Conservation (phyloP, 2,113 vertebrate genomes). For the Drymodes brunneopygia region DNA sequence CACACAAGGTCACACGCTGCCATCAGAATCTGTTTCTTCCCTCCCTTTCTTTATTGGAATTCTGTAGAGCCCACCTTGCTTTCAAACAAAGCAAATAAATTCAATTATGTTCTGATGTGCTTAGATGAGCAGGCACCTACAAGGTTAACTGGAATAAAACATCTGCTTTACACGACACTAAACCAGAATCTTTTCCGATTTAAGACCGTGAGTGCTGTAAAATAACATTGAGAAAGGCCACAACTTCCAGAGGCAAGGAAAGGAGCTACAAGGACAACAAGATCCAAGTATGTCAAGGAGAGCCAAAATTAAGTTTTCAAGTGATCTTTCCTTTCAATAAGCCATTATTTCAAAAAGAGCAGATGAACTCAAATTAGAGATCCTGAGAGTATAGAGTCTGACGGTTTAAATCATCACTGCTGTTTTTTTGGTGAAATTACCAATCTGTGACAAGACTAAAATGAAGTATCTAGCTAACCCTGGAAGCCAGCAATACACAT, state of each 20-base stretch:
- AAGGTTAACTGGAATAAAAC: background rate
- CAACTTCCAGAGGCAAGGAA: background rate
- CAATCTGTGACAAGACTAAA: background rate
- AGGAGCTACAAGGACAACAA: background rate
- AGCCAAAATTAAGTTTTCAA: background rate
- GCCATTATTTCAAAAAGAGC: background rate
- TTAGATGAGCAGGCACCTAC: background rate
- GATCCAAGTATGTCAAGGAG: background rate
- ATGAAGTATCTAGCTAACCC: background rate
- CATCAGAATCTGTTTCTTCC: background rate
- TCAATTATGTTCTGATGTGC: background rate
- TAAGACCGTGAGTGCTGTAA: fast-evolving
- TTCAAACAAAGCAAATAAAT: background rate
- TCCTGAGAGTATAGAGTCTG: background rate
- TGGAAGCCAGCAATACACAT: background rate
- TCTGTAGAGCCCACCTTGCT: background rate
- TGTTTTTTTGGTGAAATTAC: background rate
- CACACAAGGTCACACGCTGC: background rate
- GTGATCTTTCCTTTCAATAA: background rate
- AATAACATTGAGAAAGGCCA: background rate
- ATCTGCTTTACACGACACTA: background rate
- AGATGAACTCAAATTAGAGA: background rate
- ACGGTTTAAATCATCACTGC: background rate
- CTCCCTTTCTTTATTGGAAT: background rate
- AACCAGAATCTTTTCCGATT: background rate